Evolutionary conservation across 2,797 vertebrate species (phyloP).

Genomic region (Lepus oiostolus): DNA sequence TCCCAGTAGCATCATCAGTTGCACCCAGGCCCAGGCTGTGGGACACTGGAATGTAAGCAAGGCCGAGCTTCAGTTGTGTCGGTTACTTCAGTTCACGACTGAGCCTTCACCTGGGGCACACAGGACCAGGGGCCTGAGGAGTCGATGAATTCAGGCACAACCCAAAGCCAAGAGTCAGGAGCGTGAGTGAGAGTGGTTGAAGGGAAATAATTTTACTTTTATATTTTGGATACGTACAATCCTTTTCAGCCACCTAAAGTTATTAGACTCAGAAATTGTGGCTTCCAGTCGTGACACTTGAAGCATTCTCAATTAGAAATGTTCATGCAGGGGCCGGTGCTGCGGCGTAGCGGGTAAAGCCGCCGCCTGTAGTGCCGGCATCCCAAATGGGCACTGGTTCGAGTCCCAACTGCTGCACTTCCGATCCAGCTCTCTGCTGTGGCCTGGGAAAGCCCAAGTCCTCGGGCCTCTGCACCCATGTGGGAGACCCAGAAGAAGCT

Average conservation of each 20-base stretch:
- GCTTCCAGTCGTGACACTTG: not conserved
- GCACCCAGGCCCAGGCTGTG: not conserved
- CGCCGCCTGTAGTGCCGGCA: too few species aligned
- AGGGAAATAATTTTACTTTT: not conserved
- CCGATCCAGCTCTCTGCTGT: too few species aligned
- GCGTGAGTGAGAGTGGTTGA: not conserved
- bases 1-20: not conserved
- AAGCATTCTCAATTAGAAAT: constrained; percentile 5
- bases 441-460: too few species aligned
- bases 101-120: not conserved
- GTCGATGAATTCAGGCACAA: not conserved
- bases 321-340: not conserved
- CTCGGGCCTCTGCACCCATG: too few species aligned
- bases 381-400: too few species aligned
- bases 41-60: not conserved
- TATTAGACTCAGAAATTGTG: not conserved
- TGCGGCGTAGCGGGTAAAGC: too few species aligned
- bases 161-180: not conserved
- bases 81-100: not conserved
- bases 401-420: too few species aligned
- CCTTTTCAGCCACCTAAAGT: not conserved
- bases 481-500: too few species aligned
- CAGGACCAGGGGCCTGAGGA: not conserved
- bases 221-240: not conserved
- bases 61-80: not conserved